A percentile compares a stretch with the other conserved stretches of the same genome.
Evolutionary conservation across 2,113 vertebrate genomes (phyloP).

Genomic region (Anolis carolinensis): DNA sequence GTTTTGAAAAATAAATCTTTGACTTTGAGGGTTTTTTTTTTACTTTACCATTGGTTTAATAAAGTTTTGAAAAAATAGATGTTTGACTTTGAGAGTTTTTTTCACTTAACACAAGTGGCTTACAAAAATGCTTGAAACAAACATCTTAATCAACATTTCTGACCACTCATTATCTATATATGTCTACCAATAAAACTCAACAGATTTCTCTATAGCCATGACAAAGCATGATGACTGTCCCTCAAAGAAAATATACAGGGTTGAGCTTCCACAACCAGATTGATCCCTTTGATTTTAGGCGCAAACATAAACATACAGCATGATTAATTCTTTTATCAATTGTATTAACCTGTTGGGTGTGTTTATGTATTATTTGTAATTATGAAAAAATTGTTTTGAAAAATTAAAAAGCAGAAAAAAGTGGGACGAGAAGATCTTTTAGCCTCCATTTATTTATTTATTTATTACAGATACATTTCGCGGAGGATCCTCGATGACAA

Average conservation of each 20-base stretch:
- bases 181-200: not conserved
- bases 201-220: not conserved
- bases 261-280: not conserved
- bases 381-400: no score
- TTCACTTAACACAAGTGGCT: not conserved
- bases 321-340: constrained; percentile 24
- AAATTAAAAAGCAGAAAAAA: no score
- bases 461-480: no score
- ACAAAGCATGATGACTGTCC: not conserved
- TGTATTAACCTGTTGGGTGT: not conserved
- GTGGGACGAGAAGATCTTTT: no score
- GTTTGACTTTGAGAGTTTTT: no score
- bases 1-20: no score
- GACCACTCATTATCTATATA: no score
- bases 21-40: no score
- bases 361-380: not conserved
- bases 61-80: no score
- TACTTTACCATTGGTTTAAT: no score
- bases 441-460: no score
- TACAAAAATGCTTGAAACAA: not conserved
- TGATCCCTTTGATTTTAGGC: not conserved
- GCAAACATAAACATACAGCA: not conserved
- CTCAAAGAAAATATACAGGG: not conserved
- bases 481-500: no score
- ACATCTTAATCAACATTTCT: not conserved